phyloP scores from a whole-genome alignment of 1,140 invertebrate species.

The Drosophila auraria region DNA sequence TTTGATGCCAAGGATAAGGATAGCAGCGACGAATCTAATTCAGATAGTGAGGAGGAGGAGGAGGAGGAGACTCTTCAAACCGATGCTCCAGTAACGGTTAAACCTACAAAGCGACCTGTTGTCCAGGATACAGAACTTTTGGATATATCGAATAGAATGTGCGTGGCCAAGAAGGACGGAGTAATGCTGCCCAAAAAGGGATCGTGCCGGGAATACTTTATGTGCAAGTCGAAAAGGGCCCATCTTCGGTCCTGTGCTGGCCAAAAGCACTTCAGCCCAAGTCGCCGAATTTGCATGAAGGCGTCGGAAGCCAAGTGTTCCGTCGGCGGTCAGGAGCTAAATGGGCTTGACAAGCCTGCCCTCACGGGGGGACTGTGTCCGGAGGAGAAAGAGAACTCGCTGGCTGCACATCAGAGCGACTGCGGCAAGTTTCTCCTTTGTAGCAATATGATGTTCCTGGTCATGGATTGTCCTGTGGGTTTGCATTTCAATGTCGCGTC shows the following conservation, averaged over 20 bases:
- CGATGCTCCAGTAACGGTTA: conserved; percentile 8
- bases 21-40: background rate
- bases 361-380: conserved; percentile 51
- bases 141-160: conserved; percentile 23
- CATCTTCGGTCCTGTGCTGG: conserved; percentile 51
- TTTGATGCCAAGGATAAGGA: conserved; percentile 30
- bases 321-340: background rate
- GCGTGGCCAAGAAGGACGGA: conserved; percentile 54
- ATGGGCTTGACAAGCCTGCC: conserved; percentile 16
- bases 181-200: conserved; percentile 41
- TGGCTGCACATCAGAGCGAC: conserved; percentile 56
- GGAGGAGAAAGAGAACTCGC: conserved; percentile 58
- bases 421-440: conserved; percentile 75
- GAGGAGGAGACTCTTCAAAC: conserved; percentile 9
- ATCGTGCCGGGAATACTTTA: conserved; percentile 68
- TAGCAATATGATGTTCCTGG: conserved; percentile 62
- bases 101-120: conserved; percentile 7
- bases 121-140: conserved; percentile 6
- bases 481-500: conserved; percentile 66
- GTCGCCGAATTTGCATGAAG: conserved; percentile 50
- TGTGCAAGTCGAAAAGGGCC: conserved; percentile 51
- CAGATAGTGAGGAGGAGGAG: conserved; percentile 44
- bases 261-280: conserved; percentile 65
- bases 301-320: conserved; percentile 57
- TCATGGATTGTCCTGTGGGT: conserved; percentile 72